Evolutionary conservation across 2,888 invertebrate genomes (phyloP).

Genomic region (Stegophylla sp.): DNA sequence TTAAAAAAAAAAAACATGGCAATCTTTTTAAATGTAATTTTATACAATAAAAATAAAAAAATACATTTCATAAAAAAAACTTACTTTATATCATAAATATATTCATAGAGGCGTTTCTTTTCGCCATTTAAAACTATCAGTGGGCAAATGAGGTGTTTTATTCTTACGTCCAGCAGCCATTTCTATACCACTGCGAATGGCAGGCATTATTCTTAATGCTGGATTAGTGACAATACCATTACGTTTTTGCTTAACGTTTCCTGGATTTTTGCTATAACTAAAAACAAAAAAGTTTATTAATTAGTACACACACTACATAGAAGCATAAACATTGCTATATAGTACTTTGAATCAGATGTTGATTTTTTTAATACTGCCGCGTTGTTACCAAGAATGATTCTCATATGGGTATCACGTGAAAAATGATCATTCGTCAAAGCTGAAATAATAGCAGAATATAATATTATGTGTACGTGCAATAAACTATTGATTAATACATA

Average conservation of each 20-base stretch:
- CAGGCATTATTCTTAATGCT: conserved; percentile 81
- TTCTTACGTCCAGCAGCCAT: conserved; percentile 67
- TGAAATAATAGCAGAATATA: conserved; percentile 22
- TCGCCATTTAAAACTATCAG: conserved; percentile 83
- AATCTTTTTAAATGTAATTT: conserved; percentile 2
- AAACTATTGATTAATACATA: no score
- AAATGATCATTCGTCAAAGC: conserved; percentile 77
- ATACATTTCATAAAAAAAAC: conserved; percentile 10
- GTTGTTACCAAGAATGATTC: conserved; percentile 78
- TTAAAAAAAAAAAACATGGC: conserved; percentile 19
- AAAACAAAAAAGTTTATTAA: conserved; percentile 10
- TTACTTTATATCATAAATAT: conserved; percentile 10
- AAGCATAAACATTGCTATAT: background rate
- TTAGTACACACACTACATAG: background rate
- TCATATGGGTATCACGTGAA: conserved; percentile 89
- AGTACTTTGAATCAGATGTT: conserved; percentile 36
- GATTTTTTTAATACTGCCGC: conserved; percentile 62
- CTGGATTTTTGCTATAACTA: conserved; percentile 34
- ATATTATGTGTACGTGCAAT: no score
- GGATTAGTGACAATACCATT: conserved; percentile 88
- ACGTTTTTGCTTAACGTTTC: conserved; percentile 74
- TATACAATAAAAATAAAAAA: conserved; percentile 36
- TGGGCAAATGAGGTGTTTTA: conserved; percentile 64
- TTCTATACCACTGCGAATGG: conserved; percentile 77
- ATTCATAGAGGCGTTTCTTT: conserved; percentile 79